These are phyloP conservation scores for Drosophila quadrilineata DNA, from an alignment of 1,140 invertebrate genomes.

Conservation along the genomic window DNA sequence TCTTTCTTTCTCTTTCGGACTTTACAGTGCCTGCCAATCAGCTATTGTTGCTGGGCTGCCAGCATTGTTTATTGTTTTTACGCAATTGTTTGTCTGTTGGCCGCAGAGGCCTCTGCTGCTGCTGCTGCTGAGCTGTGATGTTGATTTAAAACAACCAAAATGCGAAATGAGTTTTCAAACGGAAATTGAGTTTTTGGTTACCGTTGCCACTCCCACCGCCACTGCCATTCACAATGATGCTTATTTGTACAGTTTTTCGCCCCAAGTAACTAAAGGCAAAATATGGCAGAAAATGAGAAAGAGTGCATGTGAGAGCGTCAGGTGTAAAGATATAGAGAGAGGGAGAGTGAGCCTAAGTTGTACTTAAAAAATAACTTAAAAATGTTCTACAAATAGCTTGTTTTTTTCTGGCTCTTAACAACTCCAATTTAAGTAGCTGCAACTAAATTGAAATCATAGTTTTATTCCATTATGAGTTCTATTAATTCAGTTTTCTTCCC, in stretches of 20 bases:
- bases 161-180: slow-evolving; percentile 75
- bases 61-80: slow-evolving; percentile 76
- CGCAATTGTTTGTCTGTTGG: slow-evolving; percentile 73
- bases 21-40: slow-evolving; percentile 7
- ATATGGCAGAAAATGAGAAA: no score
- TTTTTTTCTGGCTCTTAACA: no score
- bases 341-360: background rate
- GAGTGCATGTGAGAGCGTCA: no score
- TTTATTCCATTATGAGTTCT: no score
- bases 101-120: slow-evolving; percentile 41
- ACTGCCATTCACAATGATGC: no score
- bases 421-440: no score
- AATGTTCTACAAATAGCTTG: no score
- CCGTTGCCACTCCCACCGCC: no score
- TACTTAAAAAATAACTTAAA: no score
- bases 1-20: background rate
- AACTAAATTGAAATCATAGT: no score
- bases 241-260: slow-evolving; percentile 40
- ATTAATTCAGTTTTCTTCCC: no score
- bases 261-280: no score
- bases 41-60: slow-evolving; percentile 34
- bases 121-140: slow-evolving; percentile 37
- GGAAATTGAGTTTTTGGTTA: slow-evolving; percentile 76
- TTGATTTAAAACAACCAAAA: slow-evolving; percentile 79
- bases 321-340: background rate